phyloP scores from a whole-genome alignment of 2,888 invertebrate species.

The Microchrysa polita region DNA sequence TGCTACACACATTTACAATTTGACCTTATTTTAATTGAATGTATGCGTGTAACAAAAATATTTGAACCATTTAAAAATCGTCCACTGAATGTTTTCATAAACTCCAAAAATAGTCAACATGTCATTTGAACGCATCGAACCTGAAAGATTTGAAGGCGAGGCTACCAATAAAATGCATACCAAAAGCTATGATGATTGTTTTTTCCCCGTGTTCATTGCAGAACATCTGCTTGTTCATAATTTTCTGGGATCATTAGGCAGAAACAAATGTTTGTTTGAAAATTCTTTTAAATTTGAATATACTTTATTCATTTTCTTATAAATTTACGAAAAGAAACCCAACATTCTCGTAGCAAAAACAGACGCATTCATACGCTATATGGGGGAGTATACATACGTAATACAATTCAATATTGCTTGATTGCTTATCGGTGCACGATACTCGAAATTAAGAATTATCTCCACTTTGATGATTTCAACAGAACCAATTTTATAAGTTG shows the following conservation, averaged over 20 bases:
- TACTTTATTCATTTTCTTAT: background rate
- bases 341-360: too few species aligned
- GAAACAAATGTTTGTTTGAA: constrained; percentile 32
- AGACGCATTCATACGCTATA: too few species aligned
- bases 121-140: constrained; percentile 15
- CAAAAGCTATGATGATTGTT: background rate
- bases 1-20: too few species aligned
- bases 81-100: too few species aligned
- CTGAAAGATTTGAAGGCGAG: constrained; percentile 30
- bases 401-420: too few species aligned
- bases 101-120: constrained; percentile 39
- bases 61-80: too few species aligned
- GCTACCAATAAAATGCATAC: constrained; percentile 7
- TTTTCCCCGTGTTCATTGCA: background rate
- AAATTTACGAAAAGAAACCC: too few species aligned
- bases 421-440: too few species aligned
- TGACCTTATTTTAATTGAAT: too few species aligned
- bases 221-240: constrained; percentile 19
- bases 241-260: constrained; percentile 36
- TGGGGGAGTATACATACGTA: too few species aligned
- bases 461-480: background rate
- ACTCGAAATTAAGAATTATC: background rate
- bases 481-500: background rate
- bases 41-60: too few species aligned
- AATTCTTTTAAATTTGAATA: background rate